Evolutionary conservation across 2,888 invertebrate species (phyloP), one percentile per base, ranked within the genome.

Genomic region (Tridacna gigas): DNA sequence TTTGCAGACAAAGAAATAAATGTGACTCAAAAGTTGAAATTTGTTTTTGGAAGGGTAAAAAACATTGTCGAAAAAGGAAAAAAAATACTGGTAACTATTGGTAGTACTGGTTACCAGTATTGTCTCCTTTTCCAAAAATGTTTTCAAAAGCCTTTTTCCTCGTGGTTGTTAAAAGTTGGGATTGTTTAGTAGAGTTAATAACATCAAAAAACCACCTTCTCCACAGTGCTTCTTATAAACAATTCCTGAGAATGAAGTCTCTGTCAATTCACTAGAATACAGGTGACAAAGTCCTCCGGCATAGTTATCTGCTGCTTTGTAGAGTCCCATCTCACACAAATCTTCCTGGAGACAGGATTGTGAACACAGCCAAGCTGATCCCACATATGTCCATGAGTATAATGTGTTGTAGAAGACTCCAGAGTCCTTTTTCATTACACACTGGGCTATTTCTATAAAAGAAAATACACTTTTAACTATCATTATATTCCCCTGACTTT

Each of bases 351-450:
- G 65, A 65, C 65, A 65, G 65, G 25, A 65, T 11, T 65, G 65
- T 15, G 65, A 65, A 65, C 65, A 65, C 26, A 65, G 65, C 65
- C 65, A 65, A 18, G 65, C 25, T 18, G 65, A 65, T 12, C 65
- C 26, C 11, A 65, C 65, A 65, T 65, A 65, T 26, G 28, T 28
- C 65, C 65, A 65, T 4, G 26, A 0, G 28, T 65, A 65, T 13
- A 65, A 18, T 15, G 65, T 65, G 65, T 65, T 65, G 26, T 65
- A 65, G 65, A 28, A 28, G 13, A 26, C 65, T 28, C 26, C 65
- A 28, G 25, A 18, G 15, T 65, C 65, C 26, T 65, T 65, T 15
- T 26, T 26, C 65, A 65, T 65, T 15, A 11, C 25, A 26, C 65
- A 65, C 20, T 18, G 25, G 0, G 20, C 65, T 28, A 28, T 65